phyloP scores from a whole-genome alignment of 2,888 invertebrate species.

The Drosophila greeni region DNA sequence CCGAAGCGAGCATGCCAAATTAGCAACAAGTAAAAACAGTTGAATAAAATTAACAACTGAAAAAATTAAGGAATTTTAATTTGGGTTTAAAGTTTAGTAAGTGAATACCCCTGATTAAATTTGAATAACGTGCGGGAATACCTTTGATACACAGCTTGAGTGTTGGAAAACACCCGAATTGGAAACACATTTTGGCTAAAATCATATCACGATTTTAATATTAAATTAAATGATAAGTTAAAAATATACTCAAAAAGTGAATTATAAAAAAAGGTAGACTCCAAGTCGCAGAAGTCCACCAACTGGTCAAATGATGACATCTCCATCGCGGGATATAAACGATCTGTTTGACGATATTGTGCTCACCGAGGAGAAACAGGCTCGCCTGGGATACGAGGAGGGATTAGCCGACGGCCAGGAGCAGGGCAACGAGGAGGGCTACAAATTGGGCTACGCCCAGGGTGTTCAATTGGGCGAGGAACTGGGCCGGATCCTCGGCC shows the following conservation, averaged over 20 bases:
- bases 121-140: neutral
- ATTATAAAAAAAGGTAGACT: neutral
- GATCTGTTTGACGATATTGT: slow-evolving; percentile 86
- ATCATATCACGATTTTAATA: neutral
- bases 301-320: slow-evolving; percentile 45
- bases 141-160: slow-evolving; percentile 1
- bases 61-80: neutral
- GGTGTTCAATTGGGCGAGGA: slow-evolving; percentile 88
- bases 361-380: slow-evolving; percentile 84
- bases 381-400: slow-evolving; percentile 83
- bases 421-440: slow-evolving; percentile 82
- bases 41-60: slow-evolving; percentile 35
- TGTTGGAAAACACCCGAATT: slow-evolving; percentile 11
- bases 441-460: slow-evolving; percentile 86
- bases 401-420: slow-evolving; percentile 83
- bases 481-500: slow-evolving; percentile 86
- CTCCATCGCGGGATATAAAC: slow-evolving; percentile 82
- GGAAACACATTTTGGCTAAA: slow-evolving; percentile 19
- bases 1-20: slow-evolving; percentile 43
- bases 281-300: neutral
- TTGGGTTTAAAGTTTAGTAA: neutral
- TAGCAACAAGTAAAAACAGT: slow-evolving; percentile 28
- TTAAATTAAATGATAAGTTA: too few relatives aligned
- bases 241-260: neutral
- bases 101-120: neutral